Evolutionary conservation across 1,140 invertebrate genomes (phyloP).

Genomic region (Papilio aristodemus): DNA sequence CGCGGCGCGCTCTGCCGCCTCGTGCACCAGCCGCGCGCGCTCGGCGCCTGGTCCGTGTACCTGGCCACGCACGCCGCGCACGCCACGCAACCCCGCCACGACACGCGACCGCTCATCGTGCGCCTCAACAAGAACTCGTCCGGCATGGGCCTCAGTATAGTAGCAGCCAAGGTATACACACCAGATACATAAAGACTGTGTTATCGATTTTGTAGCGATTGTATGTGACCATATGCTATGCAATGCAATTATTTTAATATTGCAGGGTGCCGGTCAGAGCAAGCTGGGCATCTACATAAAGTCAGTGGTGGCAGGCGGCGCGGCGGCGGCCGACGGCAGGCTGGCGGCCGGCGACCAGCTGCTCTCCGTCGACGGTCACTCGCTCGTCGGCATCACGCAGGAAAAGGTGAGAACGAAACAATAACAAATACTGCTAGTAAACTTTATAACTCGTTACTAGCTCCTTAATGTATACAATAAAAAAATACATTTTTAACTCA

Average conservation of each 20-base stretch:
- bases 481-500: no score
- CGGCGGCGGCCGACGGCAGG: constrained; percentile 96
- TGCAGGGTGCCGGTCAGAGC: constrained; percentile 92
- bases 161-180: constrained; percentile 91
- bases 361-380: constrained; percentile 97
- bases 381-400: constrained; percentile 97
- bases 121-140: constrained; percentile 94
- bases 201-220: no score
- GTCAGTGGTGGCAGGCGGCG: constrained; percentile 97
- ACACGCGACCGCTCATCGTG: constrained; percentile 89
- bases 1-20: constrained; percentile 92
- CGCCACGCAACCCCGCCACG: constrained; percentile 37
- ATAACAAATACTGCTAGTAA: background rate
- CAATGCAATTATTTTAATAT: background rate
- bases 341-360: constrained; percentile 98
- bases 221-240: background rate
- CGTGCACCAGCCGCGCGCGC: constrained; percentile 93
- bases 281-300: constrained; percentile 98
- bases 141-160: constrained; percentile 96
- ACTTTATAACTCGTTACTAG: no score
- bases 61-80: constrained; percentile 49
- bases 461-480: no score
- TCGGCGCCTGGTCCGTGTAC: constrained; percentile 97
- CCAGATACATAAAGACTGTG: no score
- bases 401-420: constrained; percentile 81